Evolutionary conservation across 2,113 vertebrate species (phyloP).

Genomic region (Phocoena sinus): DNA sequence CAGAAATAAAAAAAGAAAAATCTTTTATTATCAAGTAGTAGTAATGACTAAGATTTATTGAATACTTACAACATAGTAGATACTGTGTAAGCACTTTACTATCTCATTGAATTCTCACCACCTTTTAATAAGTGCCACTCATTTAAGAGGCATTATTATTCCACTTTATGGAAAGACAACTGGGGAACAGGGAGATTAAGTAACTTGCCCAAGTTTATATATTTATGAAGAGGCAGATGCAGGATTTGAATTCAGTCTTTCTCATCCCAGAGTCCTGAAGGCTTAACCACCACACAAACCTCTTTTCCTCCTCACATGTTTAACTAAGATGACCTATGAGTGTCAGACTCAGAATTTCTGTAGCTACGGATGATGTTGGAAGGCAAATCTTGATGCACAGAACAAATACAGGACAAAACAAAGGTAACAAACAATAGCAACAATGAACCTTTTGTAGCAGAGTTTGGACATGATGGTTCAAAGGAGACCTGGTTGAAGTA

Average conservation of each 20-base stretch:
- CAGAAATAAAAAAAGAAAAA: neutral
- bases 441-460: neutral
- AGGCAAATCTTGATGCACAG: neutral
- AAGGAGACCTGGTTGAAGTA: neutral
- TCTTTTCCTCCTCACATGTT: neutral
- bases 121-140: neutral
- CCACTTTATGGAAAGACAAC: neutral
- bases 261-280: neutral
- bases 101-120: neutral
- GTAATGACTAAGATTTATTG: neutral
- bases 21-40: neutral
- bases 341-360: neutral
- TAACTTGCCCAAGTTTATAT: neutral
- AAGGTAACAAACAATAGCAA: neutral
- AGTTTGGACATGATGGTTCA: neutral
- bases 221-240: neutral
- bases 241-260: neutral
- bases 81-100: neutral
- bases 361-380: neutral
- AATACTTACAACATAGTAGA: neutral
- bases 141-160: neutral
- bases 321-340: neutral
- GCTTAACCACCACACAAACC: neutral
- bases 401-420: neutral
- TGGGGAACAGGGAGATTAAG: neutral